These are phyloP conservation scores for Erebia ligea DNA, from an alignment of 2,888 invertebrate species.

Conservation along the genomic window DNA sequence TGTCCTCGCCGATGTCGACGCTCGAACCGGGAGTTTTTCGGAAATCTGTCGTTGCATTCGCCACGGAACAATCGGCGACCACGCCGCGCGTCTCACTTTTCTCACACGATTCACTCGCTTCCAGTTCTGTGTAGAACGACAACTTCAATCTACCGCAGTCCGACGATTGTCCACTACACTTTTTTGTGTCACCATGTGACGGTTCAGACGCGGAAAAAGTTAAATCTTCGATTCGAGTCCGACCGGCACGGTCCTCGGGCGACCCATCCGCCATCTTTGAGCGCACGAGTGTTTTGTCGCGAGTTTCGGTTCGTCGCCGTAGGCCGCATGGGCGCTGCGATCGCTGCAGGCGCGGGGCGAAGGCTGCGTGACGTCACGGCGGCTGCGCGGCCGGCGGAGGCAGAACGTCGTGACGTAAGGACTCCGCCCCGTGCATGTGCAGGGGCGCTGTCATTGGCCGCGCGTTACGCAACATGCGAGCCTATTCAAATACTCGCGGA, in stretches of 20 bases:
- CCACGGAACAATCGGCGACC: slow-evolving; percentile 65
- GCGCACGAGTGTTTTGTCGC: slow-evolving; percentile 85
- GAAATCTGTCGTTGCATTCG: slow-evolving; percentile 64
- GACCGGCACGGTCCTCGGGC: slow-evolving; percentile 85
- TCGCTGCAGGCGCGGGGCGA: slow-evolving; percentile 62
- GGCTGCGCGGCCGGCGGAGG: slow-evolving; percentile 77
- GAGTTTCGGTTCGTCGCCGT: slow-evolving; percentile 66
- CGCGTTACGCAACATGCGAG: slow-evolving; percentile 76
- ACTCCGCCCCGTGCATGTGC: slow-evolving; percentile 82
- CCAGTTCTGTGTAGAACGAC: slow-evolving; percentile 77
- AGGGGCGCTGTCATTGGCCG: slow-evolving; percentile 79
- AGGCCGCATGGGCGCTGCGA: slow-evolving; percentile 64
- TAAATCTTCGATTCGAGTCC: slow-evolving; percentile 82
- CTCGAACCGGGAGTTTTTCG: slow-evolving; percentile 67
- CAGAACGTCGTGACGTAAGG: slow-evolving; percentile 78
- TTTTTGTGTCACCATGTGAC: slow-evolving; percentile 79
- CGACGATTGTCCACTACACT: slow-evolving; percentile 77
- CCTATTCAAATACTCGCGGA: slow-evolving; percentile 75
- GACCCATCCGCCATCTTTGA: slow-evolving; percentile 93
- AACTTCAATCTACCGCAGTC: slow-evolving; percentile 71
- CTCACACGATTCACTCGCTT: slow-evolving; percentile 80
- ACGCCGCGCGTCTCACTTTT: slow-evolving; percentile 80
- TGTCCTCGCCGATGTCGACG: slow-evolving; percentile 80
- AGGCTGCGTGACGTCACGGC: slow-evolving; percentile 77
- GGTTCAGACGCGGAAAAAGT: slow-evolving; percentile 81